A percentile compares a stretch with the other conserved stretches of the same genome.
phyloP scores from a whole-genome alignment of 2,888 invertebrate species.

The Tetrapedia diversipes region DNA sequence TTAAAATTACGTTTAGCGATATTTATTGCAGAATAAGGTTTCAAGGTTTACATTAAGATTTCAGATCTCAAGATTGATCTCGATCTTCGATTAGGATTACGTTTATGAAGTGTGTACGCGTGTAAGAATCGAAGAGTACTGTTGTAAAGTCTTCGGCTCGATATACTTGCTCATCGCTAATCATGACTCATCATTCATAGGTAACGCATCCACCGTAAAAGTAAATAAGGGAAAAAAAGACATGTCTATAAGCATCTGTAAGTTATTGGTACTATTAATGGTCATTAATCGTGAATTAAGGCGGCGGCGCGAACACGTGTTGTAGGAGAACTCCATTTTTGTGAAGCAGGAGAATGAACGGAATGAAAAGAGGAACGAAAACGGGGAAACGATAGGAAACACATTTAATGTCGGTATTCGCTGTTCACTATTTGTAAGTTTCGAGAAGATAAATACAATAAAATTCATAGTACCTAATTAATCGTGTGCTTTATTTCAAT shows the following conservation, averaged over 20 bases:
- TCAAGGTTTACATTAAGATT: too few relatives aligned
- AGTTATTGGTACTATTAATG: conserved; percentile 68
- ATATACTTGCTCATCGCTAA: conserved; percentile 68
- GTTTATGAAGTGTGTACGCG: conserved; percentile 14
- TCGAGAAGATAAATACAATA: conserved; percentile 77
- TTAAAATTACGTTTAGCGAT: too few relatives aligned
- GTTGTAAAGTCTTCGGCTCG: conserved; percentile 53
- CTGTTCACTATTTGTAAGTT: conserved; percentile 82
- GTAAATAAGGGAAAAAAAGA: conserved; percentile 38
- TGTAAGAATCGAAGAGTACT: conserved; percentile 38
- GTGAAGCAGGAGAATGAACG: conserved; percentile 4
- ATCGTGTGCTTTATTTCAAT: conserved; percentile 23
- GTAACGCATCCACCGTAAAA: conserved; percentile 63
- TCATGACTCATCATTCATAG: conserved; percentile 67
- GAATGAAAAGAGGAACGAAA: neutral
- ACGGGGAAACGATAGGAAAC: conserved; percentile 47
- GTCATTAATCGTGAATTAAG: conserved; percentile 61
- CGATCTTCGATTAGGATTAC: conserved; percentile 28
- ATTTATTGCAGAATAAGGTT: too few relatives aligned
- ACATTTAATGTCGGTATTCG: conserved; percentile 79
- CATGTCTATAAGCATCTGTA: conserved; percentile 66
- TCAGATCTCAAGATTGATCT: too few relatives aligned
- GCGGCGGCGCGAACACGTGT: conserved; percentile 7
- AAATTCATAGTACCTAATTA: conserved; percentile 78
- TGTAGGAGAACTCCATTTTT: conserved; percentile 24